Conservation (phyloP, 2,113 vertebrate genomes). For the Hypanus sabinus region DNA sequence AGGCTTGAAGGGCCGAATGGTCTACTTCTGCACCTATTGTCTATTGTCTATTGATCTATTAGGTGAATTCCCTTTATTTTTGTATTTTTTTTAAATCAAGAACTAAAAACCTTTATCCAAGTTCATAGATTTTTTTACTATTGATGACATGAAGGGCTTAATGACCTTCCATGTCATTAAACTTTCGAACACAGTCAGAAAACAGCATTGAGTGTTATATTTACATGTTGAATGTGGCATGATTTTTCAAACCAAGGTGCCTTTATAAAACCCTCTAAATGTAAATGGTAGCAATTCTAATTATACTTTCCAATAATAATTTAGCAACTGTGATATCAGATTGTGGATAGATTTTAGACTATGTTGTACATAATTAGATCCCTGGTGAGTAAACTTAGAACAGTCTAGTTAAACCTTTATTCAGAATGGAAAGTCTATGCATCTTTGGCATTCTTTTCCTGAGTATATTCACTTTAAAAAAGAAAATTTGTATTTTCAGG, state of each 20-base stretch:
- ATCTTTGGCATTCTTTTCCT: not conserved
- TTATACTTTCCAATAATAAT: slow-evolving; percentile 10
- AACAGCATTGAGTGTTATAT: not conserved
- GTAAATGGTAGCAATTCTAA: not conserved
- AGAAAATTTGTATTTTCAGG: no score
- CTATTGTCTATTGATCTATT: no score
- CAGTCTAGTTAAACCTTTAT: not conserved
- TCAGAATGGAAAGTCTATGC: not conserved
- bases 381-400: not conserved
- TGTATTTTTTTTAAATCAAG: not conserved
- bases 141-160: no score
- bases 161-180: not conserved
- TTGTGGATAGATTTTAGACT: not conserved
- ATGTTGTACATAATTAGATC: not conserved
- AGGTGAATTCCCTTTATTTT: no score
- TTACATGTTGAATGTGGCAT: not conserved
- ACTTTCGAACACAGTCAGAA: not conserved
- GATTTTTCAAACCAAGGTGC: not conserved
- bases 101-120: not conserved
- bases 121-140: not conserved
- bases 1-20: no score
- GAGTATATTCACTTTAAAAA: not conserved
- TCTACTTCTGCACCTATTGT: no score
- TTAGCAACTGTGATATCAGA: not conserved
- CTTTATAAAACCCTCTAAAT: slow-evolving; percentile 30